Evolutionary conservation across 2,888 invertebrate genomes (phyloP).

Genomic region (Drosophila affinis): DNA sequence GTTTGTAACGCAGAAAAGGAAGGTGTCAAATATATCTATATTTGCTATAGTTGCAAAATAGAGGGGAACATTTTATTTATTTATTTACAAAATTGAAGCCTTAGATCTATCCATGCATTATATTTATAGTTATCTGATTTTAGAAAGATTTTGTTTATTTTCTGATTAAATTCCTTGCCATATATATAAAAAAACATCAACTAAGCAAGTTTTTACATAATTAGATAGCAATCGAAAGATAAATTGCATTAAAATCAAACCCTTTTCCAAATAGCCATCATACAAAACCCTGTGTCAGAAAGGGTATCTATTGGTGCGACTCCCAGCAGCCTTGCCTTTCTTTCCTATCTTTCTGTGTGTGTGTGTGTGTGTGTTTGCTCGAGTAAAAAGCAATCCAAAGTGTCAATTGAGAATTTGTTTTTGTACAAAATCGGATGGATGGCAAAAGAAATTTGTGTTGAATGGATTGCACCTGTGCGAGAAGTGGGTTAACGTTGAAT

Average conservation of each 20-base stretch:
- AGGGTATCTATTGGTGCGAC: background rate
- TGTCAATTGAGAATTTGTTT: slow-evolving; percentile 55
- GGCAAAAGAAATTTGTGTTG: slow-evolving; percentile 8
- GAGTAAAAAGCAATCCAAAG: slow-evolving; percentile 54
- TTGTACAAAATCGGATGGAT: slow-evolving; percentile 41
- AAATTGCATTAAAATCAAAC: too few relatives aligned
- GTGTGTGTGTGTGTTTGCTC: slow-evolving; percentile 47
- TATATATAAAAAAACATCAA: too few relatives aligned
- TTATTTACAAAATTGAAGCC: too few relatives aligned
- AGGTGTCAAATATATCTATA: too few relatives aligned
- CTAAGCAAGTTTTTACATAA: too few relatives aligned
- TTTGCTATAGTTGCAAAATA: too few relatives aligned
- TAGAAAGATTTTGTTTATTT: too few relatives aligned
- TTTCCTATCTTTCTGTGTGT: slow-evolving; percentile 12
- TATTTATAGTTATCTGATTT: too few relatives aligned
- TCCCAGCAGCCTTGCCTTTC: background rate
- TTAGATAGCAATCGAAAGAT: too few relatives aligned
- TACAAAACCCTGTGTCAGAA: background rate
- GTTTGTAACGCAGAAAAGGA: background rate
- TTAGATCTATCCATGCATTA: too few relatives aligned
- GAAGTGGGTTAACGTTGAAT: background rate
- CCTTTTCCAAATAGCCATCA: background rate
- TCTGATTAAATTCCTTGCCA: too few relatives aligned
- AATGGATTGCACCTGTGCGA: slow-evolving; percentile 5
- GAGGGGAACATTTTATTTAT: too few relatives aligned